Percentiles rank a stretch among this genome's conserved stretches.
Evolutionary conservation across 2,113 vertebrate species (phyloP).

Genomic region (Hippocampus comes): DNA sequence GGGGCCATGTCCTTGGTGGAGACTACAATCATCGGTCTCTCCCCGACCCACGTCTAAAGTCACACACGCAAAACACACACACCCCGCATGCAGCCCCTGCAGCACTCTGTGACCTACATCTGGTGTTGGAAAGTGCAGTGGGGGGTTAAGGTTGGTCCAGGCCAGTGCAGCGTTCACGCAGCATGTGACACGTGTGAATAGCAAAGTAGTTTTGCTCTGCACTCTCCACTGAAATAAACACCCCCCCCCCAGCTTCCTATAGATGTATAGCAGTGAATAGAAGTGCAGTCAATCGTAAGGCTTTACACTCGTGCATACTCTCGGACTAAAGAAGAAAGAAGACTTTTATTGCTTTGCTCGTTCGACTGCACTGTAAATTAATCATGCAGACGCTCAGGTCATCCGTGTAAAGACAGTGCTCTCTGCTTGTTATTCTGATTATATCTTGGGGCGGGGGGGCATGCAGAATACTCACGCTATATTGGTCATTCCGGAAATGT

Average conservation of each 20-base stretch:
- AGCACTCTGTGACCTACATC: slow-evolving; percentile 73
- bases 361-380: slow-evolving; percentile 34
- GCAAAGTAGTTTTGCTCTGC: slow-evolving; percentile 2
- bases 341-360: slow-evolving; percentile 33
- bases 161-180: slow-evolving; percentile 43
- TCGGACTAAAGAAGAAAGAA: slow-evolving; percentile 14
- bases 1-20: slow-evolving; percentile 65
- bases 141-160: slow-evolving; percentile 47
- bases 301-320: slow-evolving; percentile 8
- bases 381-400: slow-evolving; percentile 43
- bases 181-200: slow-evolving; percentile 32
- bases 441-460: slow-evolving; percentile 34
- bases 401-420: slow-evolving; percentile 40
- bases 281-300: slow-evolving; percentile 8
- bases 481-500: neutral
- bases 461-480: slow-evolving; percentile 4
- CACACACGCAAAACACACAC: slow-evolving; percentile 25
- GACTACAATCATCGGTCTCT: slow-evolving; percentile 46
- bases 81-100: slow-evolving; percentile 52
- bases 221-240: slow-evolving; percentile 15
- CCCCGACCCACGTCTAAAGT: slow-evolving; percentile 13
- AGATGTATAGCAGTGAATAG: slow-evolving; percentile 10
- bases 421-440: slow-evolving; percentile 58
- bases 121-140: slow-evolving; percentile 52
- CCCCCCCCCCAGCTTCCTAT: slow-evolving; percentile 14